Percentiles rank a stretch among this genome's conserved stretches.
Evolutionary conservation across 2,888 invertebrate species (phyloP).

Genomic region (Zele albiditarsus): DNA sequence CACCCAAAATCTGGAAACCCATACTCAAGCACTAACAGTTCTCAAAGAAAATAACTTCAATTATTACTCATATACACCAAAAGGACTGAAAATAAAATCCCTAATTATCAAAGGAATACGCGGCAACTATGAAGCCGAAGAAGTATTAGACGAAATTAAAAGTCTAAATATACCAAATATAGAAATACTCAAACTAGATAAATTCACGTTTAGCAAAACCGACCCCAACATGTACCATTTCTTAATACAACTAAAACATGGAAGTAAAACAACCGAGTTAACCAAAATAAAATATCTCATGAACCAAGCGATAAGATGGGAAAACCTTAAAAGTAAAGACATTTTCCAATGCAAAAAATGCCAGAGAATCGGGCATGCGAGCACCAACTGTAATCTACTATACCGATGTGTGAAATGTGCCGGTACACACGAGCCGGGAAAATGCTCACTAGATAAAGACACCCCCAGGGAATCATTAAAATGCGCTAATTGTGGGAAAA

Average conservation of each 20-base stretch:
- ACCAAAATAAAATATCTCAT: neutral
- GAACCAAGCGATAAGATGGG: constrained; percentile 34
- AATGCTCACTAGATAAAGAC: neutral
- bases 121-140: too few species aligned
- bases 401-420: constrained; percentile 43
- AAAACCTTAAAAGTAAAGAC: constrained; percentile 24
- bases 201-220: constrained; percentile 26
- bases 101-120: too few species aligned
- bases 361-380: constrained; percentile 41
- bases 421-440: constrained; percentile 16
- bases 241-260: neutral
- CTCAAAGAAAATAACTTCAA: too few species aligned
- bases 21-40: too few species aligned
- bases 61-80: too few species aligned
- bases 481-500: constrained; percentile 41
- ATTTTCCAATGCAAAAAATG: constrained; percentile 40
- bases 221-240: constrained; percentile 14
- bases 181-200: constrained; percentile 3
- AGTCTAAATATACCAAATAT: constrained; percentile 14
- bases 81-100: too few species aligned
- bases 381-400: constrained; percentile 27
- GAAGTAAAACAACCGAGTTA: neutral
- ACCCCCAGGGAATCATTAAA: constrained; percentile 1
- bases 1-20: too few species aligned
- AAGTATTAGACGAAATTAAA: too few species aligned